phyloP scores from a whole-genome alignment of 2,113 vertebrate species.

The Hippocampus guttulatus region DNA sequence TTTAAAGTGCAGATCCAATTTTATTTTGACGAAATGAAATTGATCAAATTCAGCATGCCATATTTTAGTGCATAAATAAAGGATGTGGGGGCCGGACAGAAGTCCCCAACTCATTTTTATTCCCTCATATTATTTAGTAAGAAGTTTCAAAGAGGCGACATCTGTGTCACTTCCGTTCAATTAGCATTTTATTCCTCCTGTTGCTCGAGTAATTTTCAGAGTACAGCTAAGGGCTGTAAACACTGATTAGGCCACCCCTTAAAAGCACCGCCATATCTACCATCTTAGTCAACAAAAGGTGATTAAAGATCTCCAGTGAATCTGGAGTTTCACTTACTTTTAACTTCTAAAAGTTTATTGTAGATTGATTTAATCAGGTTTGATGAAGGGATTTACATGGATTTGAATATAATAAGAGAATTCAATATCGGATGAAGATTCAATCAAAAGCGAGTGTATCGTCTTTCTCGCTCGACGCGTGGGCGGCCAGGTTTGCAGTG shows the following conservation, averaged over 20 bases:
- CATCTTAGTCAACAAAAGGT: constrained; percentile 8
- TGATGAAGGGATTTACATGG: constrained; percentile 24
- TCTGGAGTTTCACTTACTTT: constrained; percentile 11
- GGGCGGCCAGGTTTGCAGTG: not conserved
- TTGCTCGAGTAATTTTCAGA: constrained; percentile 9
- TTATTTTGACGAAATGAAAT: no score
- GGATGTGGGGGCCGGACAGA: no score
- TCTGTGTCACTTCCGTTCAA: not conserved
- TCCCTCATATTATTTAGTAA: no score
- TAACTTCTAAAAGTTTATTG: constrained; percentile 12
- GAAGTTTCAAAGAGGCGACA: not conserved
- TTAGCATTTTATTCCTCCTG: constrained; percentile 8
- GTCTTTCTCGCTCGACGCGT: not conserved
- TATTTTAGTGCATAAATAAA: no score
- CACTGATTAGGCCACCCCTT: constrained; percentile 1
- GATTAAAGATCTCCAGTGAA: constrained; percentile 13
- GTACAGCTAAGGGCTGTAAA: constrained; percentile 2
- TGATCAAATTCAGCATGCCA: no score
- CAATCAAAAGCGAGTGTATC: constrained; percentile 16
- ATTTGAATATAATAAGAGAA: constrained; percentile 30
- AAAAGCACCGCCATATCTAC: constrained; percentile 3
- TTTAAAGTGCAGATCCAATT: no score
- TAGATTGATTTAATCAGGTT: constrained; percentile 30
- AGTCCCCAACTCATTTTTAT: no score
- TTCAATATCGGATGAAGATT: constrained; percentile 20